Percentiles rank a stretch among this genome's conserved stretches.
Conservation (phyloP, 1,140 invertebrate species). For the Lepeophtheirus salmonis region DNA sequence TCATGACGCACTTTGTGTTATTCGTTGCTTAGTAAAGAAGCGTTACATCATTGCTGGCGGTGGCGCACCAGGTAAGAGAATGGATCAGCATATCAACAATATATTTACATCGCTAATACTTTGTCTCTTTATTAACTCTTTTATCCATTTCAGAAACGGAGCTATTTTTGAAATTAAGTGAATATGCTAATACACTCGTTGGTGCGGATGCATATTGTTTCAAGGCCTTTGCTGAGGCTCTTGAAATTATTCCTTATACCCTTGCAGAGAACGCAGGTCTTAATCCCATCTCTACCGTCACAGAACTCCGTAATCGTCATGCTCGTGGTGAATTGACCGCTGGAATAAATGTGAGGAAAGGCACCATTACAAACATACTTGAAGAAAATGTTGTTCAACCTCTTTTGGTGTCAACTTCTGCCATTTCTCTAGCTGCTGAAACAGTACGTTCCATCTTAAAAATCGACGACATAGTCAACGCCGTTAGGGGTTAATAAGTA, state of each 20-base stretch:
- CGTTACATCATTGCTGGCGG: constrained; percentile 73
- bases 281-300: constrained; percentile 90
- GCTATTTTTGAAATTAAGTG: constrained; percentile 60
- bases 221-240: constrained; percentile 74
- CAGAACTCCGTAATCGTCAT: constrained; percentile 83
- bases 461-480: constrained; percentile 81
- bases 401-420: constrained; percentile 76
- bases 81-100: too few relatives aligned
- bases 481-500: constrained; percentile 2
- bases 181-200: constrained; percentile 56
- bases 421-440: constrained; percentile 84
- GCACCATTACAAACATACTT: constrained; percentile 83
- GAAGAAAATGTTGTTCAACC: constrained; percentile 97
- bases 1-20: constrained; percentile 94
- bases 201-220: constrained; percentile 89
- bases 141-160: constrained; percentile 50
- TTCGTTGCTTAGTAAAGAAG: constrained; percentile 87
- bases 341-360: constrained; percentile 87
- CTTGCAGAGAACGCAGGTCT: constrained; percentile 99
- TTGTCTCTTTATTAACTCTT: not conserved
- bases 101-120: too few relatives aligned
- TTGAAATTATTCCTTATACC: constrained; percentile 92
- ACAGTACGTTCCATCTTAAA: constrained; percentile 94
- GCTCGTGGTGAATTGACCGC: constrained; percentile 41
- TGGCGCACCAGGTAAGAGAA: constrained; percentile 48